Percentiles rank a stretch among this genome's conserved stretches.
Conservation (phyloP, 1,140 invertebrate species). For the Drosophila littoralis region DNA sequence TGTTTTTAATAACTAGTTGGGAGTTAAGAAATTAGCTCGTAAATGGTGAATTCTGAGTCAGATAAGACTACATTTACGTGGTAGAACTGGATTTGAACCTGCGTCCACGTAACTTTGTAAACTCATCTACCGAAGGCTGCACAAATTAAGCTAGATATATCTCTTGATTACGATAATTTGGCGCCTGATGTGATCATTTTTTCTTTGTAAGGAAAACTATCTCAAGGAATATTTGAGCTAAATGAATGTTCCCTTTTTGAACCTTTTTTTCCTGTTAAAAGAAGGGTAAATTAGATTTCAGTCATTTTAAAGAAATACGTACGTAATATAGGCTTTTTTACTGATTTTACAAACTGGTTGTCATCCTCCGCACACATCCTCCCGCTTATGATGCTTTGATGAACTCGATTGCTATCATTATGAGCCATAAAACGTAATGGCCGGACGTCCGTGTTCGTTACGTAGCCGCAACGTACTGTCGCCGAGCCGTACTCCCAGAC, state of each 20-base stretch:
- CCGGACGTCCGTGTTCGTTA: constrained; percentile 17
- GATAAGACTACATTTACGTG: no score
- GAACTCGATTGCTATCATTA: constrained; percentile 29
- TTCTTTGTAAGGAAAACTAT: no score
- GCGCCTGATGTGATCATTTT: no score
- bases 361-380: neutral
- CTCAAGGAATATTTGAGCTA: no score
- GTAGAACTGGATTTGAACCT: no score
- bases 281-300: neutral
- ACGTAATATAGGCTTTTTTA: constrained; percentile 1
- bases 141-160: no score
- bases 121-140: no score
- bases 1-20: neutral
- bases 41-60: no score
- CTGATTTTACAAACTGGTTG: neutral
- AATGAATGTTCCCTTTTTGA: no score
- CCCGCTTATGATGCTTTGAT: constrained; percentile 22
- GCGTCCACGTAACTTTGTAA: no score
- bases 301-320: neutral
- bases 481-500: constrained; percentile 1
- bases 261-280: neutral
- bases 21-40: no score
- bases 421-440: constrained; percentile 31
- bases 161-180: no score
- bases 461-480: constrained; percentile 14